Conservation (phyloP, 2,888 invertebrate genomes). For the Clostera curtula region DNA sequence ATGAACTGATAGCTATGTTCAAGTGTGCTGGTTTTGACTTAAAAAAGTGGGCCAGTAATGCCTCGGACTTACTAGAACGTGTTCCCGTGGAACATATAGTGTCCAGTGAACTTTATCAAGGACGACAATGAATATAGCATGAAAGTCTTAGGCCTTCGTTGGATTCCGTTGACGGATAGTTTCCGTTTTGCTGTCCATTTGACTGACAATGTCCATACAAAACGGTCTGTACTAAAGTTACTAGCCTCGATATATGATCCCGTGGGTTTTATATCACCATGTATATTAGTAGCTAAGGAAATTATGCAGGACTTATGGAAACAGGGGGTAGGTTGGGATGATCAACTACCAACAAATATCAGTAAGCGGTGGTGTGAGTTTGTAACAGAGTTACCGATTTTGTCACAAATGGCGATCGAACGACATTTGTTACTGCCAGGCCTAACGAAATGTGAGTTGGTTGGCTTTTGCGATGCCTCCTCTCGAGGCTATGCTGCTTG, state of each 20-base stretch:
- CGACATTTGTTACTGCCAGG: background rate
- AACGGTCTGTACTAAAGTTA: background rate
- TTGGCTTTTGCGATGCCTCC: constrained; percentile 4
- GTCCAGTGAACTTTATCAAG: background rate
- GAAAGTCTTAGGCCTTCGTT: background rate
- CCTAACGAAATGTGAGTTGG: background rate
- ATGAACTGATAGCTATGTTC: background rate
- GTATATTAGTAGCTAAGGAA: background rate
- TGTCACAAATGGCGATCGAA: background rate
- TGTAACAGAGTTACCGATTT: background rate
- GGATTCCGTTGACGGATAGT: background rate
- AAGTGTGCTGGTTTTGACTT: background rate
- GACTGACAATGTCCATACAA: background rate
- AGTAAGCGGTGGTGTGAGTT: background rate
- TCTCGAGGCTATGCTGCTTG: constrained; percentile 3
- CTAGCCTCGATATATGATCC: background rate
- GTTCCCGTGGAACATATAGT: background rate
- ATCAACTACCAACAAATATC: background rate
- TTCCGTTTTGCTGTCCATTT: background rate
- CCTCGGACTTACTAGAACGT: constrained; percentile 2
- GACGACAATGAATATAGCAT: too few relatives aligned
- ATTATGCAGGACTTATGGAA: background rate
- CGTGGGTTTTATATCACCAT: background rate
- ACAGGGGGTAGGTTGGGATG: background rate
- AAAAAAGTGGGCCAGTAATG: constrained; percentile 7